A percentile compares a stretch with the other conserved stretches of the same genome.
phyloP scores from a whole-genome alignment of 1,140 invertebrate genomes.

The Drosophila ironensis region DNA sequence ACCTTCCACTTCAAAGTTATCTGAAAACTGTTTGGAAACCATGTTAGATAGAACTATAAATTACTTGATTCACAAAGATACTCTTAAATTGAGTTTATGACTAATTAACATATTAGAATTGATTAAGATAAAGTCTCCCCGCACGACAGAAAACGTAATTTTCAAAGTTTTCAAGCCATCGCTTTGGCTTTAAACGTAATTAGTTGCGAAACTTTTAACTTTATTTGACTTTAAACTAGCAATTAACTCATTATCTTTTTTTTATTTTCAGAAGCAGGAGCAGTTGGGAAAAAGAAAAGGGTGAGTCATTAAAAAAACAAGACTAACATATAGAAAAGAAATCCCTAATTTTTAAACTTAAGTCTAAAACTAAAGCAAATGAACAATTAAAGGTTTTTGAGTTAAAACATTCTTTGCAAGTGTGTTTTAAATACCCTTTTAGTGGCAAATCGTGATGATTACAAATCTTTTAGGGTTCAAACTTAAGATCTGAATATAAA shows the following conservation, averaged over 20 bases:
- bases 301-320: too few species aligned
- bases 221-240: slow-evolving; percentile 11
- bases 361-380: too few species aligned
- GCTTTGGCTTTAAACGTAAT: slow-evolving; percentile 22
- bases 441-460: too few species aligned
- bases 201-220: slow-evolving; percentile 15
- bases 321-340: too few species aligned
- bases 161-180: slow-evolving; percentile 10
- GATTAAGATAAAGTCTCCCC: neutral
- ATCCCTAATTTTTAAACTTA: too few species aligned
- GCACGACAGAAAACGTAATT: slow-evolving; percentile 5
- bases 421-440: too few species aligned
- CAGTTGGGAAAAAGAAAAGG: slow-evolving; percentile 8
- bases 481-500: too few species aligned
- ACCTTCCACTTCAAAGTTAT: slow-evolving; percentile 4
- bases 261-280: slow-evolving; percentile 18
- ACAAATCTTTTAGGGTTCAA: slow-evolving; percentile 23
- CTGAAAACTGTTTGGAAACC: neutral
- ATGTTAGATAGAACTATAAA: neutral
- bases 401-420: too few species aligned
- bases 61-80: too few species aligned
- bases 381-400: too few species aligned
- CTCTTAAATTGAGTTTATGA: neutral
- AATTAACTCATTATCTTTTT: slow-evolving; percentile 28
- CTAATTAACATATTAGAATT: slow-evolving; percentile 12